A percentile compares a stretch with the other conserved stretches of the same genome.
phyloP scores from a whole-genome alignment of 2,888 invertebrate species.

The Troilus luridus region DNA sequence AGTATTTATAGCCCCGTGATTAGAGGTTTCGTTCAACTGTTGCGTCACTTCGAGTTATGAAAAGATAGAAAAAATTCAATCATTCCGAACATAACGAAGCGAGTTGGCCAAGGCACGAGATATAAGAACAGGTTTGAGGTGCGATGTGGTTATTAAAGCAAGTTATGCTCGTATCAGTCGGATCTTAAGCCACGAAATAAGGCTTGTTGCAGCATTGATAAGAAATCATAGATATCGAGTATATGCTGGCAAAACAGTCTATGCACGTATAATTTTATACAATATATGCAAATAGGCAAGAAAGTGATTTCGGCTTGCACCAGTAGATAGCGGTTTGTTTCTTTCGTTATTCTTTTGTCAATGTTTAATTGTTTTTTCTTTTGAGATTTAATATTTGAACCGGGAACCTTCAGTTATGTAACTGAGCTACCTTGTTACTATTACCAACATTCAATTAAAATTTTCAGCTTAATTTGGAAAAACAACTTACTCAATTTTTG shows the following conservation, averaged over 20 bases:
- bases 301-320: too few species aligned
- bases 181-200: not conserved
- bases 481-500: too few species aligned
- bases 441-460: too few species aligned
- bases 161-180: not conserved
- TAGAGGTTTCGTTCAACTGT: not conserved
- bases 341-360: too few species aligned
- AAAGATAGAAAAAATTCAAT: conserved; percentile 6
- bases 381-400: too few species aligned
- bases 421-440: too few species aligned
- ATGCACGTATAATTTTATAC: too few species aligned
- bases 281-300: too few species aligned
- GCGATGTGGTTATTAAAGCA: not conserved
- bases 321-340: too few species aligned
- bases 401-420: too few species aligned
- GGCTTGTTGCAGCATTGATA: not conserved
- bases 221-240: not conserved
- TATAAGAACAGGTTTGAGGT: not conserved
- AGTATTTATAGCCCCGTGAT: not conserved
- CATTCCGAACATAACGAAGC: not conserved
- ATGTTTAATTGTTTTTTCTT: too few species aligned
- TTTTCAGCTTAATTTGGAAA: too few species aligned
- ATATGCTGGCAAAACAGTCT: not conserved
- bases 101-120: not conserved
- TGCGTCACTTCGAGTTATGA: not conserved